Evolutionary conservation across 53 echinoderm and acorn worm genomes (phyloP).

Genomic region (Temnopleurus reevesii): DNA sequence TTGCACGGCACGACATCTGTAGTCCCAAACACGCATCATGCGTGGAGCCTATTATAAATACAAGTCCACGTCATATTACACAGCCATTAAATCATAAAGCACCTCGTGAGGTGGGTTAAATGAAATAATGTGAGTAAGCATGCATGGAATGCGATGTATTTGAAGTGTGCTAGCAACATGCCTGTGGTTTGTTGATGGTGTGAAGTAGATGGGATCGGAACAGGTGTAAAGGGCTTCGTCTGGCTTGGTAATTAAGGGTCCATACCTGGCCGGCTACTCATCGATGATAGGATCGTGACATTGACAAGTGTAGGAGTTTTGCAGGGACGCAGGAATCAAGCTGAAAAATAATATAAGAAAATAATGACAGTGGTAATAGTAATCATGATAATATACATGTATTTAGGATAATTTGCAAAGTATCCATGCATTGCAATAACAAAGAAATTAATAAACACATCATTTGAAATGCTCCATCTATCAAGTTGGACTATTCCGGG

Average conservation of each 20-base stretch:
- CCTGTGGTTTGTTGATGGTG: conserved; percentile 16
- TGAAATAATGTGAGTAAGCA: conserved; percentile 34
- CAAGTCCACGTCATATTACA: background rate
- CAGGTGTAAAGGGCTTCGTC: background rate
- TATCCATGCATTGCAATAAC: no score
- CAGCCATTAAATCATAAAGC: conserved; percentile 42
- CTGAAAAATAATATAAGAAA: no score
- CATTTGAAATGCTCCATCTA: no score
- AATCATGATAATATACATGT: no score
- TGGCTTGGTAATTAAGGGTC: background rate
- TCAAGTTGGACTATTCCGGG: no score
- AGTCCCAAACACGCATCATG: background rate
- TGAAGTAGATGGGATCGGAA: conserved; percentile 1
- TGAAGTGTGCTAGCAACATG: background rate
- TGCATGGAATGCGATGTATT: conserved; percentile 11
- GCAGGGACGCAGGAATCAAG: no score
- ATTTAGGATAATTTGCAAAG: no score
- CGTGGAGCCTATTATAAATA: background rate
- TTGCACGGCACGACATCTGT: background rate
- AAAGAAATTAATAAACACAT: no score
- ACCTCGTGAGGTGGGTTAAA: conserved; percentile 5
- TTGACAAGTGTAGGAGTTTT: no score
- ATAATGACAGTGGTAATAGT: no score
- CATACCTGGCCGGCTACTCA: background rate
- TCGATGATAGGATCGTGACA: background rate